Evolutionary conservation across 2,888 invertebrate genomes (phyloP), one percentile per base, ranked within the genome.

Genomic region (Hydropsyche betteni): DNA sequence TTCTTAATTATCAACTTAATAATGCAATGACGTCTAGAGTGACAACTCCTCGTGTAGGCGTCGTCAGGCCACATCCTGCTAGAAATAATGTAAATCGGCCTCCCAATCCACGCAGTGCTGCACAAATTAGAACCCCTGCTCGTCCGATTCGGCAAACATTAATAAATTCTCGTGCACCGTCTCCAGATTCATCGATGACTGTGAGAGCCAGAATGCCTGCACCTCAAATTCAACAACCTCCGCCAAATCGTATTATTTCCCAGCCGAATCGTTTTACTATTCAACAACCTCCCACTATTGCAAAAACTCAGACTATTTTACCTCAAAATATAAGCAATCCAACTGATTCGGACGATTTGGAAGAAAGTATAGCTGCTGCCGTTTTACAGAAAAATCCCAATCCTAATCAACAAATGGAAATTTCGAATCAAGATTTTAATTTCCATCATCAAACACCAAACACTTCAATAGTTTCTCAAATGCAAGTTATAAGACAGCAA

Each of bases 321-420:
- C 74, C 38, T 7, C 44, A 75, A 16, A 52, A 12, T 24, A 16
- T 24, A 1, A 61, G 38, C 6, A 64, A 24, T 77, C 85, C 87
- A 0, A 86, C 83, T 74, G 88, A 87, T 75, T 85, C 87, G 85
- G 88, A 87, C 76, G 88, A 88, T 81, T 83, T 88, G 38, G 88
- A 88, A 80, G 87, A 88, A 55, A 88, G 88, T 79, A 88, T 88
- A 76, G 86, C 87, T 7, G 88, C 88, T 4, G 88, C 88, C 2
- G 87, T 88, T 78, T 83, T 88, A 14, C 84, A 78, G 12, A 80
- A 80, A 73, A 74, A 79, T 38, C 76, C 79, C 10, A 68, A 58
- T n/a, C 69, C 75, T 2, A 75, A 77, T 70, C 76, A 74, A 58
- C 52, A 69, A 70, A 69, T 34, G 8, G 75, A 64, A 44, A 38